Percentiles rank a stretch among this genome's conserved stretches.
Evolutionary conservation across 2,113 vertebrate genomes (phyloP).

Genomic region (Mastomys coucha): DNA sequence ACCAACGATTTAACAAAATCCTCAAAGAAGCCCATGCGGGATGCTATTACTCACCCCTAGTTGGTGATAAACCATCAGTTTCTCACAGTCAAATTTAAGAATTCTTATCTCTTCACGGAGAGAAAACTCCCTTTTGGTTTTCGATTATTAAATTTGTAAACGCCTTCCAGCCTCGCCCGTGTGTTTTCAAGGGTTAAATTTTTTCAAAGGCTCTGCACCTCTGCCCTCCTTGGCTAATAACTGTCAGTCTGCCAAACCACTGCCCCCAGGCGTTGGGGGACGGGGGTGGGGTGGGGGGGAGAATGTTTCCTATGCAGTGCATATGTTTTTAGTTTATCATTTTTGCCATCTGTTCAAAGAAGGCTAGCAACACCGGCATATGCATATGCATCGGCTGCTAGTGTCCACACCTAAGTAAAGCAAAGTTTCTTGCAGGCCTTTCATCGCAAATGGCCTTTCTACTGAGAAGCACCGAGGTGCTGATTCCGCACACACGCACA

Average conservation of each 20-base stretch:
- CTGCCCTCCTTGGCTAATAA: slow-evolving; percentile 20
- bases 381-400: background rate
- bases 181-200: slow-evolving; percentile 46
- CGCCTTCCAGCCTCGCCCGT: background rate
- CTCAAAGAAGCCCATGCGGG: background rate
- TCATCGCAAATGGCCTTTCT: slow-evolving; percentile 43
- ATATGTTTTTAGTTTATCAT: slow-evolving; percentile 53
- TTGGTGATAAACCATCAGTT: background rate
- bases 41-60: background rate
- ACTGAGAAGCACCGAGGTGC: background rate
- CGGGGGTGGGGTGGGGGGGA: background rate
- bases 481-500: background rate
- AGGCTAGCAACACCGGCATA: slow-evolving; percentile 16
- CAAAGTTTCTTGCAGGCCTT: slow-evolving; percentile 17
- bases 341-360: slow-evolving; percentile 70
- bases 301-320: slow-evolving; percentile 50
- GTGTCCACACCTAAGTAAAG: background rate
- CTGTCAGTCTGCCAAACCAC: slow-evolving; percentile 63
- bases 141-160: slow-evolving; percentile 35
- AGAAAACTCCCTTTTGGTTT: background rate
- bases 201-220: slow-evolving; percentile 24
- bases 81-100: background rate
- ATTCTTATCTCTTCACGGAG: background rate
- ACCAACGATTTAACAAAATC: background rate
- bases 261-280: too few relatives aligned